Evolutionary conservation across 1,140 invertebrate genomes (phyloP), one percentile per base, ranked within the genome.

Genomic region (Halesus radiatus): DNA sequence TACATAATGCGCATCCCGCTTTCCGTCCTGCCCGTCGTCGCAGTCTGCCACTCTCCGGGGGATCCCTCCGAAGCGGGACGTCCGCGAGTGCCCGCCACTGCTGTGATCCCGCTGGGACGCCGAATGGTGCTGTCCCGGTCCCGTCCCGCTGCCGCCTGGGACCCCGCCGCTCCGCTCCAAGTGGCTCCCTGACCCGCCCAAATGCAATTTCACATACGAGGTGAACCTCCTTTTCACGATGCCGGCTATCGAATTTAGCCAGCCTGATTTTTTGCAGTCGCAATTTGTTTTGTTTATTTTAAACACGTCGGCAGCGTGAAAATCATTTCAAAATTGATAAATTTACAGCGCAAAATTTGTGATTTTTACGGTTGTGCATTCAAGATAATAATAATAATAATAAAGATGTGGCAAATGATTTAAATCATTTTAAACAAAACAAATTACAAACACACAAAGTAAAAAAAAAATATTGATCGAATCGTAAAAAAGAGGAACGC

Each of bases 201-300:
- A 88, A 88, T 93, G 92, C 88, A 93, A 92, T 89, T 95, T 94
- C 83, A 95, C 92, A 88, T 95, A 95, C 79, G 94, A 94, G 84
- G 94, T 92, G 87, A 95, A 94, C 84, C 94, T 92, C 86, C 90
- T 89, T 88, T 92, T 92, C 88, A 92, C 89, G 85, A 91, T 90
- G 86, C 91, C 91, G 82, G 91, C 90, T 85, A 92, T 86, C 84
- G 91, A 91, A 90, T 91, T 91, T 87, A 92, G 90, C 91, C 91
- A 92, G 90, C 91, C 91, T 92, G 86, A 68, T 77, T 70, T 68
- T 80, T 66, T 52, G 50, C 70, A 7, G n/a, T 79, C 58, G 76
- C 58, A 75, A 76, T 81, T 81, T 79, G 76, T 79, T 76, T 78
- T 81, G 80, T 79, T 29, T 29, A 29, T 29, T 72, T 50, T 72